Base-by-base conservation (phyloP, 1,140 invertebrate species). In the Neodiprion lecontei region DNA sequence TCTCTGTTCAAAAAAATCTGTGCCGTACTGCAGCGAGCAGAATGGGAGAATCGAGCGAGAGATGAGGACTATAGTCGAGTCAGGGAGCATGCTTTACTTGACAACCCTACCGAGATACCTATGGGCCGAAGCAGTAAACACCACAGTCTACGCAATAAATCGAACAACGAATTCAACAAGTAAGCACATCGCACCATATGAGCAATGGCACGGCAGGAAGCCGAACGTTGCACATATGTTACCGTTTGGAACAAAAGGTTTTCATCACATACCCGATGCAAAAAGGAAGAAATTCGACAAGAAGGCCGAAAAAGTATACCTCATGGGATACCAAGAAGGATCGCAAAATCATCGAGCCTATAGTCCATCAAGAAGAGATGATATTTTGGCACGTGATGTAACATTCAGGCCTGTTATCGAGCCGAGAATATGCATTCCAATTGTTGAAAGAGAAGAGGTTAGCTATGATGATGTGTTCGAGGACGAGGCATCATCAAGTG, bases 121-220 rank as follows among this genome's bases (percentile, higher is more conserved):
- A 68, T 91, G 87, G 89, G 84, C 83, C 3, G 88, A 90, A 84
- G 87, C 89, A 11, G 78, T 88, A 0, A 80, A 82, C 66, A 89
- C 85, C 8, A 83, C 84, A 0, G 78, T 76, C 1, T 78, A 78
- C 68, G 48, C 74, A 47, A 47, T 76, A 2, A 76, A 78, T 47
- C 28, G 28, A 4, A 28, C 73, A 23, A 47, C 76, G 17, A 66
- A 69, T 71, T 47, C 75, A 21, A 65, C 28, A 1, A 75, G 61
- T 48, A 12, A 70, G 8, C 70, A 47, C 0, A 40, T 10, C 4
- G 74, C 72, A 21, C 75, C 70, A 1, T 69, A 68, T 47, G 75
- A 78, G 21, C 67, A 72, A 70, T 78, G 61, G 53, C 74, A 17
- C 10, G 66, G 61, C 12, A 23, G 72, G 47, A 77, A 77, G 61